Base-by-base conservation (phyloP, 1,140 invertebrate genomes). In the Anthonomus grandis region DNA sequence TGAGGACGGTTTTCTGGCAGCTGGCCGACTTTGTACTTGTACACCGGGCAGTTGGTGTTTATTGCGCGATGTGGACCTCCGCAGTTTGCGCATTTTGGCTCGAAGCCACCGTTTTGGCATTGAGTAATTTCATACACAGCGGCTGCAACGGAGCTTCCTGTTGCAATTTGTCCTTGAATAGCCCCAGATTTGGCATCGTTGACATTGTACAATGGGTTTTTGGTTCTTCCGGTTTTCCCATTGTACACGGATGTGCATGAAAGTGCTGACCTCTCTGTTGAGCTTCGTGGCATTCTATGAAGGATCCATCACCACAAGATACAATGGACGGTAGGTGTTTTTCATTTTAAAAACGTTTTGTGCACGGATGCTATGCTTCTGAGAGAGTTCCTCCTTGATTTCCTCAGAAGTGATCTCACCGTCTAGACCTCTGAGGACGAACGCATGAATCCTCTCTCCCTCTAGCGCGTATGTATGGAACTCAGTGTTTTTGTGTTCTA, bases 131-230 rank as follows among this genome's bases (percentile, higher is more conserved):
- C 9, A 36, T 68, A 66, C 46, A 38, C 68, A 70, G 53, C 64
- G 63, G 2, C 65, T 62, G 54, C 64, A 71, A 15, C 50, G 36
- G 0, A 59, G 27, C 2, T 13, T 21, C 0, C 41, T 45, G 8
- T 54, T 47, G 19, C 67, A 71, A 15, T 58, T 61, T 0, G 41
- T 23, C 0, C 54, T 47, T 0, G 60, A 51, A 17, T 71, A 66
- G 0, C 64, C 63, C 27, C 64, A 70, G 0, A 36, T 13, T 21
- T 70, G 68, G 58, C 68, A 70, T 0, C 56, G 44, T 3, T 64
- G 59, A 18, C 68, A 71, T 18, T 71, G 68, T 0, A 48, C 53
- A 0, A 60, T 61, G 15, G 24, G 4, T 23, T 37, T 51, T 12
- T 57, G 31, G 18, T 50, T 57, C 2, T 45, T n/a, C 15, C 44